Conservation (phyloP, 2,888 invertebrate species). For the Tipula confusa region DNA sequence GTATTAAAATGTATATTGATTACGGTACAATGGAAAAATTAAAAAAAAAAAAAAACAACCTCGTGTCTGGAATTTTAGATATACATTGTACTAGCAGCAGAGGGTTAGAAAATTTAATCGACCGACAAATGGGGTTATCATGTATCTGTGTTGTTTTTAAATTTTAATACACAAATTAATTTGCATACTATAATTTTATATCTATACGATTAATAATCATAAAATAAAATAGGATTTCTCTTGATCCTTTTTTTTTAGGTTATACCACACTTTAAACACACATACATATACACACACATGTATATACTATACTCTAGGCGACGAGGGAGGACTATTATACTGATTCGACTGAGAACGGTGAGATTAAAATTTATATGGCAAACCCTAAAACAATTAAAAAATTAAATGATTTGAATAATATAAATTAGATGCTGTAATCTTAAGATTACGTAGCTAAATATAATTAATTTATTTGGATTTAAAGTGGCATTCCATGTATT, state of each 20-base stretch:
- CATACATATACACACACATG: neutral
- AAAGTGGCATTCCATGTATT: slow-evolving; percentile 9
- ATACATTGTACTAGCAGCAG: neutral
- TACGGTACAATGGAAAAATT: neutral
- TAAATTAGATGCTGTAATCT: slow-evolving; percentile 20
- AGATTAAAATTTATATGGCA: slow-evolving; percentile 25
- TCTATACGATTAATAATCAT: neutral
- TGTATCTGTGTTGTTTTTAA: neutral
- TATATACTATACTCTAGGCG: no score
- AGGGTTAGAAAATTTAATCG: neutral
- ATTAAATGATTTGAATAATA: slow-evolving; percentile 9
- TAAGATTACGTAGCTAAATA: slow-evolving; percentile 6
- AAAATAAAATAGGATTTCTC: neutral
- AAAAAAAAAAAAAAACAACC: no score
- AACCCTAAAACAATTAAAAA: slow-evolving; percentile 20
- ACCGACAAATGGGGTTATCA: neutral
- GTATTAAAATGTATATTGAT: neutral
- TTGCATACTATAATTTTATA: neutral
- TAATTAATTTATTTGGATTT: neutral
- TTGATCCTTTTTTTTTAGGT: neutral
- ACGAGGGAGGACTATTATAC: no score
- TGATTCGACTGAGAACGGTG: neutral
- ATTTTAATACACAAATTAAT: neutral
- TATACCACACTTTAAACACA: neutral
- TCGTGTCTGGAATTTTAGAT: neutral